A percentile compares a stretch with the other conserved stretches of the same genome.
These are phyloP conservation scores for Diarsia mendica DNA, from an alignment of 2,888 invertebrate species.

Conservation along the genomic window DNA sequence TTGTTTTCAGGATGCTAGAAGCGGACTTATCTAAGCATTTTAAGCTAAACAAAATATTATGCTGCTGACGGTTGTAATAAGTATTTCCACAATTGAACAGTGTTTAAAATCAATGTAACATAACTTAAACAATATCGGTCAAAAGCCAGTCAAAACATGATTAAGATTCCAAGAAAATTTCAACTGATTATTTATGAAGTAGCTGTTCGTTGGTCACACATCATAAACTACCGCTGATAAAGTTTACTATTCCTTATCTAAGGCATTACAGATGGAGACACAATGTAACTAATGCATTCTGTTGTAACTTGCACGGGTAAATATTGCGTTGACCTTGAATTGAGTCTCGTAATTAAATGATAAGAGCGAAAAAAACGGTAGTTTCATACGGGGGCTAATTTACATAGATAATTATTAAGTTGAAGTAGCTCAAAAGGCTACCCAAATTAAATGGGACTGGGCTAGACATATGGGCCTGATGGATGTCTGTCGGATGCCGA, in stretches of 20 bases:
- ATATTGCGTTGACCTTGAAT: conserved; percentile 64
- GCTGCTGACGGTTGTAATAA: background rate
- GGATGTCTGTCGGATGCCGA: too few species aligned
- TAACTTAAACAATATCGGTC: conserved; percentile 45
- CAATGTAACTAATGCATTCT: conserved; percentile 20
- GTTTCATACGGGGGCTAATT: conserved; percentile 46
- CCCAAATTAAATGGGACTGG: too few species aligned
- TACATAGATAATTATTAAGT: conserved; percentile 54
- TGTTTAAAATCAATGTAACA: conserved; percentile 40
- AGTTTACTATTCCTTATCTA: conserved; percentile 54
- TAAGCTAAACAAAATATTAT: conserved; percentile 10
- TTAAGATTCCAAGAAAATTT: conserved; percentile 54
- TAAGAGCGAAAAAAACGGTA: conserved; percentile 50
- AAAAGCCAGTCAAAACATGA: conserved; percentile 48
- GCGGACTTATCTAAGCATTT: background rate
- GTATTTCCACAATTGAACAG: conserved; percentile 8
- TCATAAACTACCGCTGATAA: conserved; percentile 58
- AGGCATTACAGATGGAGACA: conserved; percentile 37
- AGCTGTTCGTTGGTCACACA: conserved; percentile 55
- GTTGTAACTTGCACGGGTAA: conserved; percentile 34
- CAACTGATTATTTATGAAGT: conserved; percentile 46
- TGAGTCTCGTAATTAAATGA: conserved; percentile 48
- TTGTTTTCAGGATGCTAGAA: background rate
- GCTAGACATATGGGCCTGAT: too few species aligned
- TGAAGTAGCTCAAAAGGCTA: too few species aligned